phyloP scores from a whole-genome alignment of 2,888 invertebrate genomes.

The Willowsia nigromaculata region DNA sequence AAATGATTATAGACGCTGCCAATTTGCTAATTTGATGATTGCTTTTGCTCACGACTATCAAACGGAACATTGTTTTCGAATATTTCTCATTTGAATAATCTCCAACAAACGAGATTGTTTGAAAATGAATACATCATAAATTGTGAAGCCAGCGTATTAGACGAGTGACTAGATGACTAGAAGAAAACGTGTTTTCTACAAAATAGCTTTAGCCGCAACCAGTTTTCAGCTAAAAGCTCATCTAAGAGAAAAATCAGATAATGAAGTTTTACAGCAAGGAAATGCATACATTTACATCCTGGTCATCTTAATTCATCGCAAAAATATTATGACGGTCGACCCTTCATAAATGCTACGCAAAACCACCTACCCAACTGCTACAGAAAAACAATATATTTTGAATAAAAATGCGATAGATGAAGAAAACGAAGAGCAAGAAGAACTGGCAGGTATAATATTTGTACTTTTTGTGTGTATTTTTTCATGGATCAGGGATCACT shows the following conservation, averaged over 20 bases:
- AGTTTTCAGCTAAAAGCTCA: neutral
- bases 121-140: too few relatives aligned
- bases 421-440: neutral
- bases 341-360: neutral
- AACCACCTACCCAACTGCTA: neutral
- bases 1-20: neutral
- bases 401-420: neutral
- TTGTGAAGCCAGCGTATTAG: too few relatives aligned
- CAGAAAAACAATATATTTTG: neutral
- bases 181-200: neutral
- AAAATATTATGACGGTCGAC: slow-evolving; percentile 12
- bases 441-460: neutral
- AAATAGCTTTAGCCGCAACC: neutral
- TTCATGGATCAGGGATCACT: slow-evolving; percentile 66
- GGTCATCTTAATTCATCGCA: neutral
- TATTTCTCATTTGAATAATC: too few relatives aligned
- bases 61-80: neutral
- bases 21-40: slow-evolving; percentile 45
- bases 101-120: too few relatives aligned
- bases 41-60: neutral
- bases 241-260: neutral
- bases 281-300: slow-evolving; percentile 35
- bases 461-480: neutral
- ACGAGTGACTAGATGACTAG: neutral
- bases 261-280: slow-evolving; percentile 30